Conservation (phyloP, 2,113 vertebrate genomes). For the Tonatia bakeri region DNA sequence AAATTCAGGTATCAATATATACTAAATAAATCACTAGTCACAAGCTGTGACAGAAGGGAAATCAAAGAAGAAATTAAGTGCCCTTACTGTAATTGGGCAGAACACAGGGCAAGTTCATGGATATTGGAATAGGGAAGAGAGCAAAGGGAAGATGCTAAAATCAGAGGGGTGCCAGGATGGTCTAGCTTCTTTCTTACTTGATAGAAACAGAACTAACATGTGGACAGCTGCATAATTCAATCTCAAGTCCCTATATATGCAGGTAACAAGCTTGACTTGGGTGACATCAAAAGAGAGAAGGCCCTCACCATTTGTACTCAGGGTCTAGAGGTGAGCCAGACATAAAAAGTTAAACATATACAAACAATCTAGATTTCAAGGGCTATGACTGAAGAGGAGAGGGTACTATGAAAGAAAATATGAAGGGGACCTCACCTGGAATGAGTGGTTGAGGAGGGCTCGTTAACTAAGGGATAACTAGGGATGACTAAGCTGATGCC, state of each 20-base stretch:
- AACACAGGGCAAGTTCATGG: slow-evolving; percentile 53
- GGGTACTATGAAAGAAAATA: not conserved
- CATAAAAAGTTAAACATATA: not conserved
- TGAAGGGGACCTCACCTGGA: not conserved
- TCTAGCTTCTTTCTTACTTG: not conserved
- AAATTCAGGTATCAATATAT: slow-evolving; percentile 70
- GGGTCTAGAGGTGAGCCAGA: not conserved
- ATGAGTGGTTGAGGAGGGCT: not conserved
- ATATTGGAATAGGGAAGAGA: slow-evolving; percentile 36
- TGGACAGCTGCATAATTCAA: not conserved
- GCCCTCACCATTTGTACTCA: no score
- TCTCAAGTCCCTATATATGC: not conserved
- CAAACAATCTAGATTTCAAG: not conserved
- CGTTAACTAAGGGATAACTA: not conserved
- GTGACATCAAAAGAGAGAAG: not conserved
- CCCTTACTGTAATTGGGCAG: slow-evolving; percentile 68
- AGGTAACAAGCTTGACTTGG: not conserved
- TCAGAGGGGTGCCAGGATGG: slow-evolving; percentile 32
- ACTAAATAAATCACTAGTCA: slow-evolving; percentile 76
- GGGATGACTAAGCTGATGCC: not conserved
- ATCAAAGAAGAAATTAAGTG: slow-evolving; percentile 79
- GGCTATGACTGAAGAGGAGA: not conserved
- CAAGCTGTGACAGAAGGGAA: slow-evolving; percentile 74
- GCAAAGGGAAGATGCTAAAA: slow-evolving; percentile 37
- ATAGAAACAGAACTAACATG: slow-evolving; percentile 30